phyloP scores from a whole-genome alignment of 2,113 vertebrate genomes.

The Mugil cephalus region DNA sequence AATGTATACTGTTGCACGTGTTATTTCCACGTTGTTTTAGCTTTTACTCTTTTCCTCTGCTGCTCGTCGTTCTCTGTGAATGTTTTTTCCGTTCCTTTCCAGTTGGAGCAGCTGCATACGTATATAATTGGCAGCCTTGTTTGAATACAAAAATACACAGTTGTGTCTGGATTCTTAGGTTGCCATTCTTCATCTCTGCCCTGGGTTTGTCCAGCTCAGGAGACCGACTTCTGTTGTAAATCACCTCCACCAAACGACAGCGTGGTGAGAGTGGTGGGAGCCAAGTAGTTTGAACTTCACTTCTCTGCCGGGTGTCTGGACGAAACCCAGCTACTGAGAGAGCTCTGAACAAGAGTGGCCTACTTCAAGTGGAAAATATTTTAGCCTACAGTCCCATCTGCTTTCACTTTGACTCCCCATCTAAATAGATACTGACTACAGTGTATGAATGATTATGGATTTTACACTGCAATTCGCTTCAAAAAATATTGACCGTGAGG shows the following conservation, averaged over 20 bases:
- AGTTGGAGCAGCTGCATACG: background rate
- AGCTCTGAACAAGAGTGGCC: slow-evolving; percentile 65
- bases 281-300: slow-evolving; percentile 70
- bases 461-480: slow-evolving; percentile 62
- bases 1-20: background rate
- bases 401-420: slow-evolving; percentile 78
- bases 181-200: slow-evolving; percentile 43
- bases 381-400: slow-evolving; percentile 74
- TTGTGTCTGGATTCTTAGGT: slow-evolving; percentile 42
- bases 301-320: slow-evolving; percentile 66
- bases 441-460: slow-evolving; percentile 60
- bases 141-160: slow-evolving; percentile 15
- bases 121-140: slow-evolving; percentile 21
- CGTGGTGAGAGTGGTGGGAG: slow-evolving; percentile 50
- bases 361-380: slow-evolving; percentile 81
- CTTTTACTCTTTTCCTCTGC: background rate
- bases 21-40: background rate
- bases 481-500: slow-evolving; percentile 65
- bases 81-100: background rate
- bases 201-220: slow-evolving; percentile 25
- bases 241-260: slow-evolving; percentile 49
- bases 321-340: slow-evolving; percentile 69
- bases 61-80: background rate
- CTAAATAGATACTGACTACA: slow-evolving; percentile 69
- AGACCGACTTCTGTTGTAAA: slow-evolving; percentile 53